Evolutionary conservation across 2,888 invertebrate species (phyloP).

Genomic region (Oithona nana): DNA sequence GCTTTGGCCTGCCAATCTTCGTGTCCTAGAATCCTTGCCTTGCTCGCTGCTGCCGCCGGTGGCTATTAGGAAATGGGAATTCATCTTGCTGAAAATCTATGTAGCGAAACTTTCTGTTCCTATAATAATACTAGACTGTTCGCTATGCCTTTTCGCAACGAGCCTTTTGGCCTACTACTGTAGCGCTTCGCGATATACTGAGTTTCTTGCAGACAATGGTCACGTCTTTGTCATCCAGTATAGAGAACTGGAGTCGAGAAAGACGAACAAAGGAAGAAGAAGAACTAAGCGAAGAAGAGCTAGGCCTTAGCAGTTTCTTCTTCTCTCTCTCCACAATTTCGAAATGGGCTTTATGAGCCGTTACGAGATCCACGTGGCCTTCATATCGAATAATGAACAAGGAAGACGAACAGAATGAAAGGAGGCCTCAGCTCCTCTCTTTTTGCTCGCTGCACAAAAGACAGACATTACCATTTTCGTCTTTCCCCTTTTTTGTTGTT

Average conservation of each 20-base stretch:
- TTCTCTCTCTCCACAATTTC: not conserved
- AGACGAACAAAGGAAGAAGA: not conserved
- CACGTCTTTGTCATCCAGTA: not conserved
- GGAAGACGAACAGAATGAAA: no score
- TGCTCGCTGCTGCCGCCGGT: no score
- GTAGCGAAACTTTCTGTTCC: not conserved
- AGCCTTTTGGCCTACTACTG: no score
- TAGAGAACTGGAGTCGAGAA: not conserved
- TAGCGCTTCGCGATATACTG: no score
- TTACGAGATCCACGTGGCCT: not conserved
- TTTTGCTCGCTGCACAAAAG: not conserved
- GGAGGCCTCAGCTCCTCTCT: not conserved
- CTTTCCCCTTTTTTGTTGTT: no score
- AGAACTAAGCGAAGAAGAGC: no score
- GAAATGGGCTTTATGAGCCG: not conserved
- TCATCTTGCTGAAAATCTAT: not conserved
- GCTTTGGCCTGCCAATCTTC: no score
- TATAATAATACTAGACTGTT: no score
- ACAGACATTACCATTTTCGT: no score
- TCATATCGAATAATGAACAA: not conserved
- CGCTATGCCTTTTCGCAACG: not conserved
- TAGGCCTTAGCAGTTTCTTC: not conserved
- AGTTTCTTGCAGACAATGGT: not conserved
- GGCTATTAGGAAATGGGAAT: not conserved
- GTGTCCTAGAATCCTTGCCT: no score